Conservation (phyloP, 37 sponge, comb jelly and placozoan species). For the Crambe crambe region DNA sequence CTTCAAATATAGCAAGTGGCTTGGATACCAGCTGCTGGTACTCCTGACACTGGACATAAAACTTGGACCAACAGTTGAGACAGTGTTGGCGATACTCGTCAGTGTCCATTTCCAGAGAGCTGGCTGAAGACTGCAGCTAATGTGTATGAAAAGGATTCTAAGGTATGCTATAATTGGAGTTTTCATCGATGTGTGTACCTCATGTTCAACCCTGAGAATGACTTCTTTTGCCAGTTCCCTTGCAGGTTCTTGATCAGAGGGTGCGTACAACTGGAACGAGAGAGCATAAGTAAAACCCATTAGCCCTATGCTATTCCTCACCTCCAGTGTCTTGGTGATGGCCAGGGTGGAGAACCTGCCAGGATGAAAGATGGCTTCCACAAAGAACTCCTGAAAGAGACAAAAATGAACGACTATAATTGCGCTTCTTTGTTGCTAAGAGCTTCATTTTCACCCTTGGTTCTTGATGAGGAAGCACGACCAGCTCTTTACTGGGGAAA, state of each 20-base stretch:
- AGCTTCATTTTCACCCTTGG: conserved; percentile 42
- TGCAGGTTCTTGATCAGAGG: neutral
- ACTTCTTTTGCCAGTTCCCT: neutral
- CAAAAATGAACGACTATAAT: no score
- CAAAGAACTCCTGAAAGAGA: conserved; percentile 33
- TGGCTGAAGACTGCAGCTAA: conserved; percentile 31
- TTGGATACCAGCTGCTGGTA: conserved; percentile 50
- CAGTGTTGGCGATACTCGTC: conserved; percentile 48
- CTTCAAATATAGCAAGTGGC: conserved; percentile 31
- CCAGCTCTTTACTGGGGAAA: conserved; percentile 8
- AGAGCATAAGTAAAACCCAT: neutral
- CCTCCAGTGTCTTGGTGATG: conserved; percentile 49
- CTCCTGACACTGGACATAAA: conserved; percentile 51
- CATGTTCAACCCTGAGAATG: conserved; percentile 4
- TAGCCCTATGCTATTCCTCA: neutral
- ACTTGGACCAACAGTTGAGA: conserved; percentile 63
- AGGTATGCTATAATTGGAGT: neutral
- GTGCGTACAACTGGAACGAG: neutral
- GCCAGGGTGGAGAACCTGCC: conserved; percentile 43
- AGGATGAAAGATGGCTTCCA: conserved; percentile 39
- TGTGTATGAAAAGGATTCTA: neutral
- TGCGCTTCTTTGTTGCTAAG: no score
- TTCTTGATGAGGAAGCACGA: conserved; percentile 30
- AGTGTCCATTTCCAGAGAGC: conserved; percentile 22
- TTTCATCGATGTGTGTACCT: neutral